Evolutionary conservation across 2,113 vertebrate species (phyloP), one percentile per base, ranked within the genome.

Genomic region (Calyptommatus sinebrachiatus): DNA sequence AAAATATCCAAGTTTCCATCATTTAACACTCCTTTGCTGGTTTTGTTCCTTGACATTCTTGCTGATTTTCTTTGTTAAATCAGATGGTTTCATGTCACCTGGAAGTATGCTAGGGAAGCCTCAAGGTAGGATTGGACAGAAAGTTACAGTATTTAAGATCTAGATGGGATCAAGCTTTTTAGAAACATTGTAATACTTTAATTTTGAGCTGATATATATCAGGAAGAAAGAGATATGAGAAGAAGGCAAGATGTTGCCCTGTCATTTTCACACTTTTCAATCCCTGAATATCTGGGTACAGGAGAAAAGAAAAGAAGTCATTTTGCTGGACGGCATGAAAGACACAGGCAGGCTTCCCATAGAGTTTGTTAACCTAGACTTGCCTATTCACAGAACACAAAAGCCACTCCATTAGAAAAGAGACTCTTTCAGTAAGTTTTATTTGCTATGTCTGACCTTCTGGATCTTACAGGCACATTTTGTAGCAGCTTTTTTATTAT

Each of bases 61-160:
- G 18, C 60, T 71, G 65, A 45, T n/a, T 77, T 73, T 87, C 79
- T 77, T 61, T 70, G 81, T 72, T 77, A 68, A 80, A 80, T 85
- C 85, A 88, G 84, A 84, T 83, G 84, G 53, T 57, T 57, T 57
- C 12, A 57, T 24, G 24, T 73, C 24, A 67, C n/a, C 41, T 3
- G 41, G 26, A 81, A 61, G 90, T 85, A 84, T 31, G 21, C 87
- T 91, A 85, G 85, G 85, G 87, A 79, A 85, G 79, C 82, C 92
- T 0, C 0, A 46, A 70, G 87, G 57, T 79, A 83, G 87, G 93
- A 92, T 90, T 94, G 89, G 61, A 87, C 48, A 73, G 89, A 95
- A 95, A 94, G 92, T 95, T 94, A 5, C 14, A 57, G 18, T 57
- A 94, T 93, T 94, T 94, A 93, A 94, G 94, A 95, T 94, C 93